phyloP scores from a whole-genome alignment of 1,140 invertebrate genomes.

The Orius laevigatus region DNA sequence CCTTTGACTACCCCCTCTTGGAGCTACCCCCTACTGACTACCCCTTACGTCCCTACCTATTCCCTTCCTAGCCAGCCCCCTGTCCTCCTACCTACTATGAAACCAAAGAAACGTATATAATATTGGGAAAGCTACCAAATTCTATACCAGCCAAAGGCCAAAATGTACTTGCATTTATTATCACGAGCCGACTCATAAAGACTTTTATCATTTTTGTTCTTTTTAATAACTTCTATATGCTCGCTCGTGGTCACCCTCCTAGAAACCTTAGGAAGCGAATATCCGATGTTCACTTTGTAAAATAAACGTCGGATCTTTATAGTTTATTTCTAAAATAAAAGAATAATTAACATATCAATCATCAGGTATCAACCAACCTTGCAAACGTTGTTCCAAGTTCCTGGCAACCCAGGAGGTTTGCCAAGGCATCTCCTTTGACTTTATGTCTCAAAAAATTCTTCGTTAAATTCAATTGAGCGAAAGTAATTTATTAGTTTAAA shows the following conservation, averaged over 20 bases:
- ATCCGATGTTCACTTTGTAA: constrained; percentile 46
- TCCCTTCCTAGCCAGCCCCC: not conserved
- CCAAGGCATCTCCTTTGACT: constrained; percentile 38
- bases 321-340: constrained; percentile 30
- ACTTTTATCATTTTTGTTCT: constrained; percentile 34
- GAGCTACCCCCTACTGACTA: too few species aligned
- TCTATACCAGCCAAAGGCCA: too few species aligned
- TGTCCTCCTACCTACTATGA: too few species aligned
- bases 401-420: constrained; percentile 46
- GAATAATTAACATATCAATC: not conserved
- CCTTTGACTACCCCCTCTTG: too few species aligned
- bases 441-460: too few species aligned
- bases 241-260: constrained; percentile 27
- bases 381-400: constrained; percentile 43
- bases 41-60: not conserved
- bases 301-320: constrained; percentile 36
- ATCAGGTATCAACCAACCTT: constrained; percentile 27
- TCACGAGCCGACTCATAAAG: constrained; percentile 45
- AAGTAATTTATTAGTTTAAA: too few species aligned
- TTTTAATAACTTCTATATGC: constrained; percentile 34
- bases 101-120: too few species aligned
- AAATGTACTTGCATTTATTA: constrained; percentile 34
- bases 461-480: too few species aligned
- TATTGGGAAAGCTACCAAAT: too few species aligned
- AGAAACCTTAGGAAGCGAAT: constrained; percentile 28